Percentiles rank a stretch among this genome's conserved stretches.
These are phyloP conservation scores for Congeria kusceri DNA, from an alignment of 2,888 invertebrate genomes.

Conservation along the genomic window DNA sequence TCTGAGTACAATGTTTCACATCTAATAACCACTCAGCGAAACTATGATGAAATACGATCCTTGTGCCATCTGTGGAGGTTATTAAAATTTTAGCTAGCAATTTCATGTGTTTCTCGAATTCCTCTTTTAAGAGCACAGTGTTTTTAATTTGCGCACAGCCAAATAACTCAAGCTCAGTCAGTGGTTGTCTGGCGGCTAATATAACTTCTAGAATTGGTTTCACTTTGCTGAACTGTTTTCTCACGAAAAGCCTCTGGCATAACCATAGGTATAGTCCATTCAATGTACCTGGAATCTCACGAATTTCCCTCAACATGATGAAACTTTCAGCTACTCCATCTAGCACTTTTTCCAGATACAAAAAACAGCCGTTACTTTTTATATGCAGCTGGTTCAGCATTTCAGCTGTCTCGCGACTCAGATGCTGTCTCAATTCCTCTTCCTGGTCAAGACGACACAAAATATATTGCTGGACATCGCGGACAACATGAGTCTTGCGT, in stretches of 20 bases:
- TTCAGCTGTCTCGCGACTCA: conserved; percentile 96
- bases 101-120: conserved; percentile 78
- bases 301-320: conserved; percentile 94
- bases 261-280: conserved; percentile 98
- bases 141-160: conserved; percentile 93
- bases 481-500: conserved; percentile 92
- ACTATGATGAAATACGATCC: conserved; percentile 95
- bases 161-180: conserved; percentile 91
- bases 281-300: conserved; percentile 97
- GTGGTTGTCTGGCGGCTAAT: conserved; percentile 92
- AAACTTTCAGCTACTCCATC: conserved; percentile 97
- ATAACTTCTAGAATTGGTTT: conserved; percentile 91
- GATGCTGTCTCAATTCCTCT: conserved; percentile 94
- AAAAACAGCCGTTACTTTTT: conserved; percentile 93
- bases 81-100: conserved; percentile 86
- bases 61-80: conserved; percentile 90
- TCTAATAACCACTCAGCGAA: conserved; percentile 98
- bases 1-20: conserved; percentile 98
- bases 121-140: conserved; percentile 88
- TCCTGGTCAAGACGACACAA: conserved; percentile 94
- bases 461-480: conserved; percentile 98
- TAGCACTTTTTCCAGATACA: conserved; percentile 85
- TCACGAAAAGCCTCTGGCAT: conserved; percentile 95
- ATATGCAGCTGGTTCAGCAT: conserved; percentile 97
- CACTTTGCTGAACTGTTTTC: conserved; percentile 93